Base-by-base conservation (phyloP, 2,888 invertebrate genomes). In the Pollenia labialis region DNA sequence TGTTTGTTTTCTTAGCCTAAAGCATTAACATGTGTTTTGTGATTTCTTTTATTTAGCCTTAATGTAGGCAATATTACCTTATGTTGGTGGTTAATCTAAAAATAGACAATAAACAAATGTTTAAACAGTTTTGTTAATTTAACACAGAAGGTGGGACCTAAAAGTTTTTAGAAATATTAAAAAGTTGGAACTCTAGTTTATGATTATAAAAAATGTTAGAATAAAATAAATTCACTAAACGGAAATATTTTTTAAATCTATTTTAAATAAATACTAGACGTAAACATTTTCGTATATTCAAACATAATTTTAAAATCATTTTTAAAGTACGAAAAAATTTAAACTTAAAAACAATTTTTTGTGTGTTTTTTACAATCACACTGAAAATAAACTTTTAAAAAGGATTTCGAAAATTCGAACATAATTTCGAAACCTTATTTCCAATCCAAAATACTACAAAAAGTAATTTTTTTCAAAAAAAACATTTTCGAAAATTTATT, bases 31-130 rank as follows among this genome's bases (percentile, higher is more conserved):
- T 23, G 32, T 66, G 64, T 52, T 69, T 56, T 68, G 40, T 58
- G 16, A 66, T 64, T 80, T 44, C 16, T 40, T 14, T n/a, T 72
- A 46, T 32, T 48, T 16, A 18, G 42, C 71, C 68, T 54, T 23
- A 79, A 71, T 62, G 23, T 80, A 71, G 69, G 52, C 62, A 71
- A 44, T 69, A 11, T n/a, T 18, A 56, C 23, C 1, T 44, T 6
- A 3, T 44, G 11, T 48, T 66, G 9, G 23, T 16, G 12, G 40
- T 71, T 52, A 52, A 12, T 60, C 79, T 69, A 6, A 80, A 44
- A 8, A 50, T 62, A 62, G 68, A n/a, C 69, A 58, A 62, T 54
- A 60, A 12, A 10, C 10, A 48, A 23, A 12, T 14, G 11, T 8
- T 8, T 12, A 16, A n/a, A 16, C n/a, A 42, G n/a, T 8, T 14